Conservation (phyloP, 2,113 vertebrate species). For the Xyrauchen texanus region DNA sequence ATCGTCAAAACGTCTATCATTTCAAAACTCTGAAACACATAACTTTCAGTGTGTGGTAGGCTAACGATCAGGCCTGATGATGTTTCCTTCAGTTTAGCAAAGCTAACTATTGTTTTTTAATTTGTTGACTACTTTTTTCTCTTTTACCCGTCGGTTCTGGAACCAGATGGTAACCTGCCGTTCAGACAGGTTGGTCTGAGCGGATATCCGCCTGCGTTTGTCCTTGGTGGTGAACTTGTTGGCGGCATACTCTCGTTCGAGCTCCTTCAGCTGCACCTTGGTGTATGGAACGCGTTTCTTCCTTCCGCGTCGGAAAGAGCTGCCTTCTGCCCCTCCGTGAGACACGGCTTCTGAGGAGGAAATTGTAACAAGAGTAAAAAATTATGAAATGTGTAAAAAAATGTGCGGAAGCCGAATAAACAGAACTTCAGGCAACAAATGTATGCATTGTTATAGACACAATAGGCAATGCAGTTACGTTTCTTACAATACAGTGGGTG, state of each 20-base stretch:
- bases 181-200: slow-evolving; percentile 94
- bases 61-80: background rate
- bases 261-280: slow-evolving; percentile 97
- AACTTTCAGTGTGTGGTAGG: background rate
- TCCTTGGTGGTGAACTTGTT: slow-evolving; percentile 99
- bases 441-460: too few species aligned
- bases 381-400: too few species aligned
- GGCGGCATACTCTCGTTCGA: slow-evolving; percentile 95
- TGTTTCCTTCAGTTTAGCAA: background rate
- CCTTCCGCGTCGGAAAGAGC: slow-evolving; percentile 88
- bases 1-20: slow-evolving; percentile 20
- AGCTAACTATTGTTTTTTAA: slow-evolving; percentile 90
- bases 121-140: slow-evolving; percentile 98
- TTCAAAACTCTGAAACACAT: background rate
- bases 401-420: too few species aligned
- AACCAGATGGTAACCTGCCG: slow-evolving; percentile 99
- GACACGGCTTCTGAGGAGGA: slow-evolving; percentile 81
- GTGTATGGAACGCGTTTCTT: slow-evolving; percentile 98
- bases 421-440: too few species aligned
- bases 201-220: slow-evolving; percentile 96
- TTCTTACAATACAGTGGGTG: too few species aligned
- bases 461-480: too few species aligned
- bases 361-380: background rate
- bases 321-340: slow-evolving; percentile 78
- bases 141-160: slow-evolving; percentile 98